These are phyloP conservation scores for Drosophila prosaltans DNA, from an alignment of 1,140 invertebrate genomes.

Conservation along the genomic window DNA sequence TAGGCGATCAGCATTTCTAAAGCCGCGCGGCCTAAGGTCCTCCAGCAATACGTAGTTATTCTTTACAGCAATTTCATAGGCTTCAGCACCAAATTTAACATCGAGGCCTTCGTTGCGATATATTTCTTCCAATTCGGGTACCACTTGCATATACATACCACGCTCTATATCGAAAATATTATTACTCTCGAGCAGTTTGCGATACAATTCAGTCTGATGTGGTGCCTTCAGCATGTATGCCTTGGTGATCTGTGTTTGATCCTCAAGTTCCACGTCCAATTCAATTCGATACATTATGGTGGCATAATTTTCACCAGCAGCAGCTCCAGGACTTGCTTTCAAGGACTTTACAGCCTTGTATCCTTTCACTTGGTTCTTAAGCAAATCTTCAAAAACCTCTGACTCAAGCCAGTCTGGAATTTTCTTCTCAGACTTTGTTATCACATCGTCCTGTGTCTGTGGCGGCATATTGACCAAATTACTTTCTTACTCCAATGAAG, in stretches of 20 bases:
- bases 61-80: slow-evolving; percentile 40
- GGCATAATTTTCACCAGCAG: slow-evolving; percentile 71
- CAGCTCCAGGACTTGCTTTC: slow-evolving; percentile 43
- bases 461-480: slow-evolving; percentile 37
- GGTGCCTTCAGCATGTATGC: slow-evolving; percentile 68
- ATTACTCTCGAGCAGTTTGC: slow-evolving; percentile 22
- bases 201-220: slow-evolving; percentile 33
- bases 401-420: slow-evolving; percentile 82
- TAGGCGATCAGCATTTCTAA: slow-evolving; percentile 83
- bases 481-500: neutral
- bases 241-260: slow-evolving; percentile 22
- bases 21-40: slow-evolving; percentile 83
- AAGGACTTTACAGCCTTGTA: slow-evolving; percentile 63
- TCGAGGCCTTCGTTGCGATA: slow-evolving; percentile 69
- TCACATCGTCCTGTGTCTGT: slow-evolving; percentile 25
- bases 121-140: slow-evolving; percentile 65
- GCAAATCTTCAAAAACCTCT: slow-evolving; percentile 78
- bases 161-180: slow-evolving; percentile 61
- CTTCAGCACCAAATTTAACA: slow-evolving; percentile 64
- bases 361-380: slow-evolving; percentile 68
- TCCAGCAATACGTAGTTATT: slow-evolving; percentile 83
- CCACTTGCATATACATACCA: slow-evolving; percentile 55
- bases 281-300: slow-evolving; percentile 66
- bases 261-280: slow-evolving; percentile 45
- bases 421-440: neutral